phyloP scores from a whole-genome alignment of 2,888 invertebrate species.

The Acronicta leporina region DNA sequence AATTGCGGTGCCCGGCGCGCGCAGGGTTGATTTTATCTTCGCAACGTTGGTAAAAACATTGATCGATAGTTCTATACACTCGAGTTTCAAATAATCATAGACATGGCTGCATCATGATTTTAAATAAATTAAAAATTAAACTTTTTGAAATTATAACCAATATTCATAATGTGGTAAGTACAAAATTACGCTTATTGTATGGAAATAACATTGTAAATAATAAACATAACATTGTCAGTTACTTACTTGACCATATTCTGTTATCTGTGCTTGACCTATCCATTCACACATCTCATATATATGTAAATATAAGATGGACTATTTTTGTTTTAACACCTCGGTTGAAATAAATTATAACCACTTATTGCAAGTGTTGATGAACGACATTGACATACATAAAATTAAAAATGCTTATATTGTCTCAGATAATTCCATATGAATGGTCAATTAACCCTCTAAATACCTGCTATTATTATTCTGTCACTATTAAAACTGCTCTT shows the following conservation, averaged over 20 bases:
- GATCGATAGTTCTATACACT: slow-evolving; percentile 66
- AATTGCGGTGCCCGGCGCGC: slow-evolving; percentile 61
- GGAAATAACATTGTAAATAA: too few species aligned
- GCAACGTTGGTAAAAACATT: slow-evolving; percentile 60
- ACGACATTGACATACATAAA: slow-evolving; percentile 20
- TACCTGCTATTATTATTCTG: slow-evolving; percentile 18
- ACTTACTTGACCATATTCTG: too few species aligned
- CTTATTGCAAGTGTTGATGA: slow-evolving; percentile 1
- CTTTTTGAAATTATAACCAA: neutral
- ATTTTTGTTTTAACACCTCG: slow-evolving; percentile 13
- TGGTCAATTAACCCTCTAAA: slow-evolving; percentile 33
- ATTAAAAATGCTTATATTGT: slow-evolving; percentile 12
- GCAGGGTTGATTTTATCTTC: slow-evolving; percentile 69
- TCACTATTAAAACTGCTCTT: slow-evolving; percentile 22
- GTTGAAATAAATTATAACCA: slow-evolving; percentile 11
- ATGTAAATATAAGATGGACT: slow-evolving; percentile 17
- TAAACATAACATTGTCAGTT: too few species aligned
- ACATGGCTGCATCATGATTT: slow-evolving; percentile 43
- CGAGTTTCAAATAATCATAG: slow-evolving; percentile 58
- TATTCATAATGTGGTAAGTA: too few species aligned
- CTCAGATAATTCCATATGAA: slow-evolving; percentile 15
- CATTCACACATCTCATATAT: neutral
- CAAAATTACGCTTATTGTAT: slow-evolving; percentile 15
- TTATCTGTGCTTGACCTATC: slow-evolving; percentile 19
- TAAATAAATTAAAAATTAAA: slow-evolving; percentile 19